Conservation (phyloP, 2,888 invertebrate species). For the Piscicola geometra region DNA sequence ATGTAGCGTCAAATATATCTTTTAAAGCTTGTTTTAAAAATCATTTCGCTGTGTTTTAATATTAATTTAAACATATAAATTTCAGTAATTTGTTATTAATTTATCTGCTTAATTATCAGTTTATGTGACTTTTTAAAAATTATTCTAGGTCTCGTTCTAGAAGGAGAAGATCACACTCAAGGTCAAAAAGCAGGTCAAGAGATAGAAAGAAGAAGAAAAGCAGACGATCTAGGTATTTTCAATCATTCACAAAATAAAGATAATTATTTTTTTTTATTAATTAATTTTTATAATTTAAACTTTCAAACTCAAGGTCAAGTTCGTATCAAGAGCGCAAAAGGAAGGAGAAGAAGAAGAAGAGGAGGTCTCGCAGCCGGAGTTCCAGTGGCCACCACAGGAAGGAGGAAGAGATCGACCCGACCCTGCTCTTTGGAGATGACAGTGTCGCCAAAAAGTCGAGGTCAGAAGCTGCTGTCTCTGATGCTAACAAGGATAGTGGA, state of each 20-base stretch:
- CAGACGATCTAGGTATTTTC: background rate
- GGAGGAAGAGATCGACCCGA: conserved; percentile 2
- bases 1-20: background rate
- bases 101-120: too few relatives aligned
- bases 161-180: conserved; percentile 20
- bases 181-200: conserved; percentile 28
- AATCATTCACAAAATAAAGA: too few relatives aligned
- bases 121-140: conserved; percentile 13
- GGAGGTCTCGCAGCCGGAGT: background rate
- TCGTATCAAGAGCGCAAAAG: background rate
- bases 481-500: background rate
- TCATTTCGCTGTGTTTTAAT: too few relatives aligned
- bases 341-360: background rate
- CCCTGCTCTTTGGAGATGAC: background rate
- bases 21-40: too few relatives aligned
- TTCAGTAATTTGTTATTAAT: too few relatives aligned
- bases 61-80: too few relatives aligned
- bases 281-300: background rate
- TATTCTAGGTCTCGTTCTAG: conserved; percentile 27
- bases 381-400: conserved; percentile 8
- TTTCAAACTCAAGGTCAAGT: background rate
- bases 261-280: background rate
- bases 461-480: background rate
- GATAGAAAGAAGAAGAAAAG: background rate
- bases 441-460: background rate